Conservation (phyloP, 2,797 vertebrate genomes). For the Anableps anableps region DNA sequence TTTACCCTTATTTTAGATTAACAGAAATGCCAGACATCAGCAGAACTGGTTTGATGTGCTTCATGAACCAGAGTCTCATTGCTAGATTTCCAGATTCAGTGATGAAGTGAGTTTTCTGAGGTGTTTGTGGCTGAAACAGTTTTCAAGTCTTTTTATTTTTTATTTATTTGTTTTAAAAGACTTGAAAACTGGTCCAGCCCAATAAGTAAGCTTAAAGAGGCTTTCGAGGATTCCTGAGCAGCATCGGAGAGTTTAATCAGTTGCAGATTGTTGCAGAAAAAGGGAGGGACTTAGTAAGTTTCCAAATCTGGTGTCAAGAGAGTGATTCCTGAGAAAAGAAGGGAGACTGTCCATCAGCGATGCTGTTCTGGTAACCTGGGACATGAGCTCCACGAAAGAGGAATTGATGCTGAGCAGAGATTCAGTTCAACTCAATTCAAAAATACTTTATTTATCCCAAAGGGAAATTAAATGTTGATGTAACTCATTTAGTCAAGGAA, state of each 20-base stretch:
- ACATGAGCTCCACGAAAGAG: background rate
- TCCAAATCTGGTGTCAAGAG: background rate
- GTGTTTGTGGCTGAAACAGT: too few species aligned
- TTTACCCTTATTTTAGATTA: too few species aligned
- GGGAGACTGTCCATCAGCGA: background rate
- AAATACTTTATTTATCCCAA: too few species aligned
- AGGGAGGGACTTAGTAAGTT: background rate
- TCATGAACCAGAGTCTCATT: background rate
- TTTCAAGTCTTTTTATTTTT: background rate
- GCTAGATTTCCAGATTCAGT: background rate
- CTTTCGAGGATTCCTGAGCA: too few species aligned
- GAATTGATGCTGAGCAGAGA: too few species aligned
- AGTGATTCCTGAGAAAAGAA: background rate
- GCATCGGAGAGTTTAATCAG: background rate
- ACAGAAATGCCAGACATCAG: too few species aligned
- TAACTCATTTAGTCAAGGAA: too few species aligned
- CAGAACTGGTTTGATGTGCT: background rate
- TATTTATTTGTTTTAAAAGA: too few species aligned
- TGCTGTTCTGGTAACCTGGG: background rate
- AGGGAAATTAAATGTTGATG: too few species aligned
- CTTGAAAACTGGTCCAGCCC: background rate
- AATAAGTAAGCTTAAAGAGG: background rate
- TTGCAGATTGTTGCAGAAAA: background rate
- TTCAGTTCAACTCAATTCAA: too few species aligned
- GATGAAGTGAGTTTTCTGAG: background rate